A percentile compares a stretch with the other conserved stretches of the same genome.
Conservation (phyloP, 2,797 vertebrate genomes). For the Aldrovandia affinis region DNA sequence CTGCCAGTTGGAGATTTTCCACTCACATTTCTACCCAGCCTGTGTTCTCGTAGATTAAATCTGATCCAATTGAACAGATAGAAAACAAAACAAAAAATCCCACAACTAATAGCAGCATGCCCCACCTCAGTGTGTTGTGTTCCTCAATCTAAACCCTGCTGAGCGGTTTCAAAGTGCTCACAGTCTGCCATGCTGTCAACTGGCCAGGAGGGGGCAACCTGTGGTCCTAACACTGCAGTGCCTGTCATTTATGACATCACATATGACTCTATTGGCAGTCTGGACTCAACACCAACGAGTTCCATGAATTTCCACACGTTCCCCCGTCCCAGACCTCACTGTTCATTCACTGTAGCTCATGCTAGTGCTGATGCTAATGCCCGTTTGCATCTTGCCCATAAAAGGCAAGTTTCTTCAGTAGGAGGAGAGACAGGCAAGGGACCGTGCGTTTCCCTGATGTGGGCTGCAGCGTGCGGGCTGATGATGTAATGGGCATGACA, state of each 20-base stretch:
- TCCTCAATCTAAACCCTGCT: not conserved
- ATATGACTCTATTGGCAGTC: slow-evolving; percentile 10
- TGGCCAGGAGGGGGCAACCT: not conserved
- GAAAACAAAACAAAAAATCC: not conserved
- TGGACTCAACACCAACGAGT: not conserved
- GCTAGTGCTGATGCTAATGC: too few species aligned
- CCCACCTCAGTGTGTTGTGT: not conserved
- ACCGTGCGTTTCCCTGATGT: not conserved
- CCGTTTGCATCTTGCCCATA: not conserved
- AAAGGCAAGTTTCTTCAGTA: not conserved
- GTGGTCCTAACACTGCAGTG: not conserved
- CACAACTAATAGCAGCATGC: not conserved
- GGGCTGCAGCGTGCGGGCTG: not conserved
- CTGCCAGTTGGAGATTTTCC: not conserved
- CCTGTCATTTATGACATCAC: slow-evolving; percentile 7
- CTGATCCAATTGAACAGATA: not conserved
- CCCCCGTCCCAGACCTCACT: not conserved
- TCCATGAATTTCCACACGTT: slow-evolving; percentile 13
- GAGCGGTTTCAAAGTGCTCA: not conserved
- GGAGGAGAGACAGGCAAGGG: not conserved
- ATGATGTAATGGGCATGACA: slow-evolving; percentile 22
- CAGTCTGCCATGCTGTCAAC: not conserved
- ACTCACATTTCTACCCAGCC: not conserved
- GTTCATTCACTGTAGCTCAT: too few species aligned
- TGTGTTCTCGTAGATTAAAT: not conserved